These are phyloP conservation scores for Lobophora halterata DNA, from an alignment of 2,888 invertebrate species.

Conservation along the genomic window DNA sequence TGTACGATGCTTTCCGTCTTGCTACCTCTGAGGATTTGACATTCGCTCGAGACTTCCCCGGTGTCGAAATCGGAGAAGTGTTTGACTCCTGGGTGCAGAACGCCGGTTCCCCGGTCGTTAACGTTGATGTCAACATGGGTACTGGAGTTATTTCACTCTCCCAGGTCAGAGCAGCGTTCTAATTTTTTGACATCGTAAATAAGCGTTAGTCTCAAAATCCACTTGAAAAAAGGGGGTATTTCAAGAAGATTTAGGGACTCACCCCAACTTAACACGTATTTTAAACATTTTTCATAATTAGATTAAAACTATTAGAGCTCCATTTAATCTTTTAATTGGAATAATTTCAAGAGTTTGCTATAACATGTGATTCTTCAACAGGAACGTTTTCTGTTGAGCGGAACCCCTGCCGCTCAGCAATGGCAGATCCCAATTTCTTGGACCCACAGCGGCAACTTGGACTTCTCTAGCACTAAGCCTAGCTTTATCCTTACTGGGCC, in stretches of 20 bases:
- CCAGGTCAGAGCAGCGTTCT: constrained; percentile 71
- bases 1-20: constrained; percentile 59
- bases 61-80: constrained; percentile 58
- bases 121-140: constrained; percentile 61
- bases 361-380: constrained; percentile 28
- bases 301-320: too few relatives aligned
- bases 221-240: too few relatives aligned
- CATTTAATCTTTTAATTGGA: too few relatives aligned
- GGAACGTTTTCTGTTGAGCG: constrained; percentile 59
- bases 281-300: too few relatives aligned
- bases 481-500: constrained; percentile 44
- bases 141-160: constrained; percentile 50
- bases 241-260: too few relatives aligned
- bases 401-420: constrained; percentile 35
- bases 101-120: constrained; percentile 81
- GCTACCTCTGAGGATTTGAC: constrained; percentile 53
- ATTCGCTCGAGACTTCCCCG: constrained; percentile 42
- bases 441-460: constrained; percentile 57
- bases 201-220: too few relatives aligned
- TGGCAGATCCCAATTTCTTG: constrained; percentile 73
- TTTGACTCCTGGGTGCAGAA: constrained; percentile 83
- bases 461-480: constrained; percentile 62
- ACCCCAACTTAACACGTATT: too few relatives aligned
- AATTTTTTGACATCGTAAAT: too few relatives aligned
- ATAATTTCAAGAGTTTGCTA: neutral